A percentile compares a stretch with the other conserved stretches of the same genome.
Conservation (phyloP, 2,797 vertebrate genomes). For the Sylvilagus floridanus region DNA sequence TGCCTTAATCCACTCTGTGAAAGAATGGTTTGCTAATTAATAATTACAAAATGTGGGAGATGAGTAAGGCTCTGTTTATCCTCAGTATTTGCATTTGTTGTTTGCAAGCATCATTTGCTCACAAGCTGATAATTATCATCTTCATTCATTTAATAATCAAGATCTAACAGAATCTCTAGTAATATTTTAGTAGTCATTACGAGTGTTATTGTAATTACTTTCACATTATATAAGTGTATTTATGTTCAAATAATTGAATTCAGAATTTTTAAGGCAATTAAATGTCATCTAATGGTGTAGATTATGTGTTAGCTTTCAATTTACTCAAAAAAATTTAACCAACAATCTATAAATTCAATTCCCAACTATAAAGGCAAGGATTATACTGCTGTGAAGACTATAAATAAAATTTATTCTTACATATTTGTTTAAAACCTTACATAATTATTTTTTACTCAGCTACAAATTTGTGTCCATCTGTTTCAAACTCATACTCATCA, state of each 20-base stretch:
- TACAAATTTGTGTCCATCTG: slow-evolving; percentile 18
- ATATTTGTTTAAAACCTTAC: slow-evolving; percentile 27
- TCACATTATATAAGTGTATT: slow-evolving; percentile 63
- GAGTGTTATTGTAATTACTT: slow-evolving; percentile 51
- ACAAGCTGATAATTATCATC: slow-evolving; percentile 57
- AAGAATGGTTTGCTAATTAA: slow-evolving; percentile 65
- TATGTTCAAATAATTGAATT: slow-evolving; percentile 55
- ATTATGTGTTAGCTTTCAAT: slow-evolving; percentile 18
- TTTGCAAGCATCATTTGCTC: slow-evolving; percentile 62
- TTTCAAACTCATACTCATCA: not conserved
- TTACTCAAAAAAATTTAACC: slow-evolving; percentile 55
- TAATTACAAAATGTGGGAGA: slow-evolving; percentile 60
- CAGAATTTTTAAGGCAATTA: slow-evolving; percentile 64
- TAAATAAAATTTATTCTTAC: slow-evolving; percentile 13
- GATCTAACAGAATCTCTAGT: slow-evolving; percentile 17
- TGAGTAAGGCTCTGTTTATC: slow-evolving; percentile 58
- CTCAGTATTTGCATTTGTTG: slow-evolving; percentile 60
- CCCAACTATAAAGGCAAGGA: not conserved
- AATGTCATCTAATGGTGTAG: slow-evolving; percentile 18
- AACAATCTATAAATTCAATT: slow-evolving; percentile 42
- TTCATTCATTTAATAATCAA: slow-evolving; percentile 68
- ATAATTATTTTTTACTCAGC: slow-evolving; percentile 1
- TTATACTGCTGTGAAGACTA: not conserved
- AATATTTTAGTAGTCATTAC: slow-evolving; percentile 46
- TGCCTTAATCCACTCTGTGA: slow-evolving; percentile 53